Conservation (phyloP, 1,140 invertebrate species). For the Protaetia brevitarsis region DNA sequence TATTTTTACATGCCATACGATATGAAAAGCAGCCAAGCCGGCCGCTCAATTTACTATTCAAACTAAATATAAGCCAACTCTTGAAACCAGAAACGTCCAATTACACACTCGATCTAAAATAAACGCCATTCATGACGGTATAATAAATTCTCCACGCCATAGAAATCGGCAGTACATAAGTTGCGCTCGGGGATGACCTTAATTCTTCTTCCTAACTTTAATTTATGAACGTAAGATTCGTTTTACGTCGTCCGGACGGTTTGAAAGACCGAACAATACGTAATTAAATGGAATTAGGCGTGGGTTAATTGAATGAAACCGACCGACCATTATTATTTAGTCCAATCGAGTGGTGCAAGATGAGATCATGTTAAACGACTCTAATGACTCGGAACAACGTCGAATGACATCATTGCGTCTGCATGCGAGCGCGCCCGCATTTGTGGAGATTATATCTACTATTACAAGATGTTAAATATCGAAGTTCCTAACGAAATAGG, state of each 20-base stretch:
- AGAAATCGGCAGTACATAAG: constrained; percentile 3
- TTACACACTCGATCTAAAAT: constrained; percentile 4
- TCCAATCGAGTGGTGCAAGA: constrained; percentile 1
- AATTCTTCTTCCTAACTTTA: neutral
- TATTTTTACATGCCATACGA: constrained; percentile 3
- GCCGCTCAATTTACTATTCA: constrained; percentile 5
- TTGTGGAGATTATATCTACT: too few relatives aligned
- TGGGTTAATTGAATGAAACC: constrained; percentile 18
- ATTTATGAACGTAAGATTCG: neutral
- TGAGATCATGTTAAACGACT: constrained; percentile 3
- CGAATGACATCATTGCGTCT: constrained; percentile 1
- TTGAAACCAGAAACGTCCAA: constrained; percentile 17
- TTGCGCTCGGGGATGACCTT: neutral
- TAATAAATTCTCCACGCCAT: constrained; percentile 14
- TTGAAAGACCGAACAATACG: neutral
- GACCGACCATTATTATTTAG: neutral
- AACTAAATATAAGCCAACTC: neutral
- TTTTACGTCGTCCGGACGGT: neutral
- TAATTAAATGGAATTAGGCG: constrained; percentile 3
- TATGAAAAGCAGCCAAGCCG: neutral
- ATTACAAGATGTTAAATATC: too few relatives aligned
- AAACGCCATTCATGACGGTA: neutral
- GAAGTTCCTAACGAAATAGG: too few relatives aligned
- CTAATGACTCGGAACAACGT: constrained; percentile 1
- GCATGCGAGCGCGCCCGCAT: too few relatives aligned